These are phyloP conservation scores for Harpagifer antarcticus DNA, from an alignment of 2,797 vertebrate genomes.

Conservation along the genomic window DNA sequence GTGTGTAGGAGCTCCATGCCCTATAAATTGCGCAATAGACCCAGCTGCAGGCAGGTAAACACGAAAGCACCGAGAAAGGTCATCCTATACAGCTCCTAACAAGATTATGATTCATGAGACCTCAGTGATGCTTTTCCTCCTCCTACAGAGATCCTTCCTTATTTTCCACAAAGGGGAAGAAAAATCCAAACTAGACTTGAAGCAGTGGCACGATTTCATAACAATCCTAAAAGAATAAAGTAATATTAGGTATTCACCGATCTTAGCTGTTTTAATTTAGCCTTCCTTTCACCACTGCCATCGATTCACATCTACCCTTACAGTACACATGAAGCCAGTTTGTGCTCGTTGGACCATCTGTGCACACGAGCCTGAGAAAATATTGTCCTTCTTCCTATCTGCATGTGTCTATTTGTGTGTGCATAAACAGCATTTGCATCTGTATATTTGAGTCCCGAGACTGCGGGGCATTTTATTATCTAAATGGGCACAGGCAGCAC, in stretches of 20 bases:
- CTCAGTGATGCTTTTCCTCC: conserved; percentile 67
- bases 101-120: conserved; percentile 82
- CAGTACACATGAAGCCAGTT: conserved; percentile 41
- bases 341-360: conserved; percentile 33
- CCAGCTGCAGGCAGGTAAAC: conserved; percentile 73
- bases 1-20: conserved; percentile 61
- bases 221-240: conserved; percentile 21
- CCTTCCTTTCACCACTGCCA: conserved; percentile 15
- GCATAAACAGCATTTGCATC: conserved; percentile 66
- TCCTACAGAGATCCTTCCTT: conserved; percentile 40
- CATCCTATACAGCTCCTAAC: conserved; percentile 80
- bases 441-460: conserved; percentile 67
- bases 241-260: conserved; percentile 7
- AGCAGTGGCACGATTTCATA: conserved; percentile 20
- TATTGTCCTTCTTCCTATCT: conserved; percentile 53
- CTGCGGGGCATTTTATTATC: conserved; percentile 79
- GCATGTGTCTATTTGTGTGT: conserved; percentile 55
- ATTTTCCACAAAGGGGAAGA: background rate
- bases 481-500: conserved; percentile 81
- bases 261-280: conserved; percentile 23
- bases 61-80: conserved; percentile 77
- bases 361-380: conserved; percentile 51
- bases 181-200: conserved; percentile 36
- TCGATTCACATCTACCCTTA: conserved; percentile 32
- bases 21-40: conserved; percentile 75